Base-by-base conservation (phyloP, 2,888 invertebrate species). In the Trissolcus japonicus region DNA sequence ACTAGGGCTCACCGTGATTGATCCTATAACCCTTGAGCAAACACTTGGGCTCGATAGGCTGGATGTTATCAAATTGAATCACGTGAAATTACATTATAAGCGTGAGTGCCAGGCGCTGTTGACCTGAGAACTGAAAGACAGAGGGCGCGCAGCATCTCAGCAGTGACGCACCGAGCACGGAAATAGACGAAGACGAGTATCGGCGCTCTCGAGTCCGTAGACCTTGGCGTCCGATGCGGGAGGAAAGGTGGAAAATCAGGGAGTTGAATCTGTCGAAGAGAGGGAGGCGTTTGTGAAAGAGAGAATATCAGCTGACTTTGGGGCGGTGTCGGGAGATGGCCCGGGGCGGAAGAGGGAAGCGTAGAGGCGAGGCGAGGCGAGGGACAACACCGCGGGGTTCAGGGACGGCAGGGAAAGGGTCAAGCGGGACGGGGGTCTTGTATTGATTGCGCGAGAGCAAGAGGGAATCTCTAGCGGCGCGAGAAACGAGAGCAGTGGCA, bases 361-460 rank as follows among this genome's bases (percentile, higher is more conserved):
- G 55, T 40, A 53, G 69, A 60, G 59, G 60, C 68, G 50, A 19
- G 59, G 60, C 68, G 50, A 19, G 41, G 60, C 53, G 46, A 40
- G 57, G 51, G 72, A n/a, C n/a, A 50, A 48, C 55, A 41, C 48
- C 40, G 73, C 46, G 74, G 66, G 74, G 74, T 66, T 51, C 55
- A 67, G 73, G 65, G 73, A 60, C 62, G 62, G 51, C 17, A 50
- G 76, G 61, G 66, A 69, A 66, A 57, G 59, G 71, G 62, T 56
- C 56, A 61, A 65, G 66, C 80, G 78, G 80, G 79, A 68, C 79
- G 46, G 61, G 65, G 65, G 59, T 29, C 46, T 57, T 80, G 86
- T 87, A 87, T 87, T 87, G 87, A 87, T 87, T 87, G 86, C 85
- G 83, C 81, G 80, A 82, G 83, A 75, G 81, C 78, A 83, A 82